Evolutionary conservation across 2,888 invertebrate genomes (phyloP), one percentile per base, ranked within the genome.

Genomic region (Eupithecia vulgata): DNA sequence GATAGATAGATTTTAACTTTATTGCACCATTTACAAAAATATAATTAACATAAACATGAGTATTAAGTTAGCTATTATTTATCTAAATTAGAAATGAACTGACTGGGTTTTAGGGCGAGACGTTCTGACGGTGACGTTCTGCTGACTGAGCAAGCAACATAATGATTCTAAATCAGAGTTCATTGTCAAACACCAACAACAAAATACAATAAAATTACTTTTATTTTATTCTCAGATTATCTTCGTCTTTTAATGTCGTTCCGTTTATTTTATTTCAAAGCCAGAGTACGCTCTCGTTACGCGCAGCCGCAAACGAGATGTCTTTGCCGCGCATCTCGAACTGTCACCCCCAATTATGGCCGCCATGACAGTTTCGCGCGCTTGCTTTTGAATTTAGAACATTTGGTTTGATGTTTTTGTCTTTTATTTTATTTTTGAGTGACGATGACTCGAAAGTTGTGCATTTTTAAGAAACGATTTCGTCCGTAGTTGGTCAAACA

Each of bases 271-370:
- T 88, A 88, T 87, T 87, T 85, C 84, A 84, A 85, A 86, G 85
- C 82, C 86, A 84, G 82, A 85, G 89, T 89, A 84, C 84, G 81
- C 78, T 87, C 87, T 88, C 87, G 92, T 92, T 92, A 92, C 87
- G 91, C 90, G 84, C 86, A 85, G 80, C 78, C 87, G 89, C 91
- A 89, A 91, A 91, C 88, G 85, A 90, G 89, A 83, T 82, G 87
- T 87, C 85, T 83, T 82, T 83, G 84, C 83, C 82, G 83, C 84
- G 85, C 84, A 83, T 83, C 84, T 84, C 88, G 88, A 90, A 90
- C 92, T 93, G 93, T 94, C 93, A 91, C 80, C 88, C 85, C 85
- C 91, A 93, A 94, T 93, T 93, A 94, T 89, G 90, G 89, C 88
- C 79, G 89, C 89, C 89, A 89, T 88, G 92, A 93, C 88, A 91